Percentiles rank a stretch among this genome's conserved stretches.
These are phyloP conservation scores for Hydractinia echinata DNA, from an alignment of 30 jellyfish, hydroid and myxozoan genomes.

Conservation along the genomic window DNA sequence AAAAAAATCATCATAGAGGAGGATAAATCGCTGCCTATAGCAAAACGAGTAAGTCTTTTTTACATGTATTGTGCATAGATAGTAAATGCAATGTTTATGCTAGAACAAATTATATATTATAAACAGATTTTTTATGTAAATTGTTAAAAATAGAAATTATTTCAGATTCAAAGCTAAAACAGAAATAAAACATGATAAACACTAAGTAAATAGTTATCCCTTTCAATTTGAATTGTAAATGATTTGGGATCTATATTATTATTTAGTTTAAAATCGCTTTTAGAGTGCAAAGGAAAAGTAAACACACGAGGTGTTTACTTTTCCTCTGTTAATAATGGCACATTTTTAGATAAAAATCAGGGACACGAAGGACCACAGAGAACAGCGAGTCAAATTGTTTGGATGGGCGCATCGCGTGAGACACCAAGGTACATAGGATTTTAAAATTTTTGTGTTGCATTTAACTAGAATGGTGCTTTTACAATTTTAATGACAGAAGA, in stretches of 20 bases:
- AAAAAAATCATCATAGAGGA: conserved; percentile 73
- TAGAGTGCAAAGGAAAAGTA: no score
- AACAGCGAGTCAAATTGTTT: conserved; percentile 69
- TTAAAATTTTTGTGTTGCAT: no score
- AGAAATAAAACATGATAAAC: no score
- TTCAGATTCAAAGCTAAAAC: no score
- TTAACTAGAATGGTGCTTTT: background rate
- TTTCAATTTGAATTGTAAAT: background rate
- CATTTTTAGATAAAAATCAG: conserved; percentile 70
- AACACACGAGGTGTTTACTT: no score
- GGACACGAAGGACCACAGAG: conserved; percentile 53
- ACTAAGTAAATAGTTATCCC: no score
- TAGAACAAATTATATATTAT: background rate
- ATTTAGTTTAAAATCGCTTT: no score
- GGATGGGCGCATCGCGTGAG: conserved; percentile 98
- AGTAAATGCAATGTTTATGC: background rate
- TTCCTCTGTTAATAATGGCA: background rate
- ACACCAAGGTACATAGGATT: conserved; percentile 78
- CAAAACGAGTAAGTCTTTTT: conserved; percentile 61
- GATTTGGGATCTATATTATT: no score
- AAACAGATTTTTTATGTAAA: background rate
- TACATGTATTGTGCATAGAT: background rate
- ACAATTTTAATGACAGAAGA: no score
- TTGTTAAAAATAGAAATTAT: background rate
- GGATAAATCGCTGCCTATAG: conserved; percentile 80